A percentile compares a stretch with the other conserved stretches of the same genome.
These are phyloP conservation scores for Rhynchonycteris naso DNA, from an alignment of 2,797 vertebrate species.

Conservation along the genomic window DNA sequence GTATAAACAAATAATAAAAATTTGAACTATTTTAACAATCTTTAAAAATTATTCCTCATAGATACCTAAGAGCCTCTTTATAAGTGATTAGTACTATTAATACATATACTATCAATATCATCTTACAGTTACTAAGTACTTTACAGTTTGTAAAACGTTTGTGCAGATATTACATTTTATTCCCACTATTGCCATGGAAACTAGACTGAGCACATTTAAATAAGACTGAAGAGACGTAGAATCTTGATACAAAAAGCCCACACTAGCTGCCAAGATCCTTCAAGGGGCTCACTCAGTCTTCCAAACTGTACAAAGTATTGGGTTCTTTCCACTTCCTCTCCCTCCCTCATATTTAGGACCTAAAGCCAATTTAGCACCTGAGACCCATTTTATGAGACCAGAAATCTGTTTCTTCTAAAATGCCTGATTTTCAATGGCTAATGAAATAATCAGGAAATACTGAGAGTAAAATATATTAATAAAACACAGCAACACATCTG, in stretches of 20 bases:
- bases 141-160: slow-evolving; percentile 43
- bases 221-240: slow-evolving; percentile 7
- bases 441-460: not conserved
- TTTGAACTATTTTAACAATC: slow-evolving; percentile 37
- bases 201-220: slow-evolving; percentile 5
- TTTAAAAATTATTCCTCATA: slow-evolving; percentile 9
- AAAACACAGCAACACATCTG: slow-evolving; percentile 20
- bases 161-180: not conserved
- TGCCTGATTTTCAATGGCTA: not conserved
- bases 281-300: not conserved
- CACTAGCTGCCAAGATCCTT: not conserved
- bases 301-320: not conserved
- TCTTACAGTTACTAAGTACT: slow-evolving; percentile 4
- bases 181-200: slow-evolving; percentile 16
- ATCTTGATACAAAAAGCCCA: not conserved
- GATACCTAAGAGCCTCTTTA: not conserved
- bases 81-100: slow-evolving; percentile 15
- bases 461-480: not conserved
- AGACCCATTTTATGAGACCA: not conserved
- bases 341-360: not conserved
- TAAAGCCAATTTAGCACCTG: not conserved
- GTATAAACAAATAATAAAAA: slow-evolving; percentile 44
- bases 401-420: slow-evolving; percentile 8
- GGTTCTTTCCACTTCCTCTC: not conserved
- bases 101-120: not conserved